Evolutionary conservation across 2,797 vertebrate genomes (phyloP), one percentile per base, ranked within the genome.

Genomic region (Pogonophryne albipinna): DNA sequence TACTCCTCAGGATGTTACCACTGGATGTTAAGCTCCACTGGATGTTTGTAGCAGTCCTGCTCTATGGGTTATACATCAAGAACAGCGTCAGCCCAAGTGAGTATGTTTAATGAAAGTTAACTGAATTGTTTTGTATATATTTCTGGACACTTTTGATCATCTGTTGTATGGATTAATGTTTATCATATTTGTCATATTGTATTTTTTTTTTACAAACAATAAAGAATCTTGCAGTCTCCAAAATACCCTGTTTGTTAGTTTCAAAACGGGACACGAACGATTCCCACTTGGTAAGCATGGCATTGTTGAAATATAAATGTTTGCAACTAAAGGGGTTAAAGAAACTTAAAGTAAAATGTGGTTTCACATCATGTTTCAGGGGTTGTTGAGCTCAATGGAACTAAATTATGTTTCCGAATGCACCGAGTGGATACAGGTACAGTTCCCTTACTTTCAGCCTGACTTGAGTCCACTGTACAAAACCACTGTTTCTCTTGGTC

Each of bases 211-310:
- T 47, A 57, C 67, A 85, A 78, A 1, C 1, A 1, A 1, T 12
- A 5, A 16, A 49, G 3, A 2, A 0, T 17, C 0, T 0, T 51
- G 41, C 20, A 0, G 0, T 9, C 1, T 0, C 2, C 64, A 45
- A 14, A 60, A 74, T 12, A 0, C 58, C 0, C 47, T 89, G 20
- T 50, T 82, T 47, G 16, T 78, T 53, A 62, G 2, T 9, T 0
- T 0, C 0, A 0, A 2, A 13, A 0, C 0, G 0, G 0, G 0
- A 5, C 0, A 0, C 0, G 0, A 0, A 1, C 0, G 0, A 0
- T 74, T 34, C 41, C 23, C 60, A 49, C 20, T 45, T 38, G 0
- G 83, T 87, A 66, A 83, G 65, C 38, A 61, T 41, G 9, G n/a
- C 7, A 47, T 1, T 42, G 10, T 2, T 2, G 6, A 71, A 34